phyloP scores from a whole-genome alignment of 2,888 invertebrate genomes.

The Xanthorhoe designata region DNA sequence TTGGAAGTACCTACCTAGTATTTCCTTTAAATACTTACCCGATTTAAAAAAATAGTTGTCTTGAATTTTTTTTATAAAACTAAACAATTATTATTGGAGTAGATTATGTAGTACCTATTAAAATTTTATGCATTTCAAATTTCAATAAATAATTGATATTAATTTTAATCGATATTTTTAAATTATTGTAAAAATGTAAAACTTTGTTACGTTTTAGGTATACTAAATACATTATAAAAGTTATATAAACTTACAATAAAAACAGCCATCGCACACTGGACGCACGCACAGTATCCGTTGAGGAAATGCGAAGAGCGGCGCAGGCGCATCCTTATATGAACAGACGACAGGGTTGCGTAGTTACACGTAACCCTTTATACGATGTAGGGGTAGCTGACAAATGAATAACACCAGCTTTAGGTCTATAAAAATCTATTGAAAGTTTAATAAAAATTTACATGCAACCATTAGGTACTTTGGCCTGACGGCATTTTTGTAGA shows the following conservation, averaged over 20 bases:
- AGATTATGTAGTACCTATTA: too few species aligned
- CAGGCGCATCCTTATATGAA: conserved; percentile 53
- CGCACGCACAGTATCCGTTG: conserved; percentile 49
- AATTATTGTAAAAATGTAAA: too few species aligned
- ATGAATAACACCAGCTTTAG: neutral
- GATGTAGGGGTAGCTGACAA: conserved; percentile 5
- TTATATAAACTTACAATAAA: conserved; percentile 55
- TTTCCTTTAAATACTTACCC: too few species aligned
- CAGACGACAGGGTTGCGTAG: conserved; percentile 25
- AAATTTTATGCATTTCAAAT: too few species aligned
- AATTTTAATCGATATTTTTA: too few species aligned
- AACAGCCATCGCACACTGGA: conserved; percentile 55
- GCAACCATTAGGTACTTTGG: too few species aligned
- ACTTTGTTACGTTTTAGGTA: neutral
- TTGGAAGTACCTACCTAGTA: too few species aligned
- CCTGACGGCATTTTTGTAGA: too few species aligned
- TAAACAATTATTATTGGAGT: too few species aligned
- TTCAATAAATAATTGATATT: too few species aligned
- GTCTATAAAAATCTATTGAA: neutral
- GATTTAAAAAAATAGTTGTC: too few species aligned
- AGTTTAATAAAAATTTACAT: neutral
- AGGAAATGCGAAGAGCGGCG: conserved; percentile 55
- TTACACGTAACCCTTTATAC: neutral
- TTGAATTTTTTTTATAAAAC: too few species aligned
- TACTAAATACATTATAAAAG: neutral